Evolutionary conservation across 2,113 vertebrate species (phyloP).

Genomic region (Nesospiza acunhae): DNA sequence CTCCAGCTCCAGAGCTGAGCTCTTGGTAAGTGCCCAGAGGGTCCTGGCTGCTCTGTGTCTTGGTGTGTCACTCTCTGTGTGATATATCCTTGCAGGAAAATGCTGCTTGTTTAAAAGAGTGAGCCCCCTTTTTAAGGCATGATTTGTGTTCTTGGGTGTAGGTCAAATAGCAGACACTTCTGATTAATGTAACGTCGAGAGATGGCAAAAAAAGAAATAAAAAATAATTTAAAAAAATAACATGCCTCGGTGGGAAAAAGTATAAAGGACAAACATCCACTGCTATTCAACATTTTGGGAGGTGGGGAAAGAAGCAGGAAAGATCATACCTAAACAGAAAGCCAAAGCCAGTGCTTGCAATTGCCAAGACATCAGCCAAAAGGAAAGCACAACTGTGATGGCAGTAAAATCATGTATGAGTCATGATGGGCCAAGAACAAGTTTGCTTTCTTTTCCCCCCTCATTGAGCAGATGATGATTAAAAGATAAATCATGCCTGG

Average conservation of each 20-base stretch:
- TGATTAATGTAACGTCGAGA: neutral
- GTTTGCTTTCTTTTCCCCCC: slow-evolving; percentile 45
- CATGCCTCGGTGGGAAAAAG: neutral
- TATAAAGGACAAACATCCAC: neutral
- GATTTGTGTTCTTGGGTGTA: neutral
- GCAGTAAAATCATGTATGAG: slow-evolving; percentile 14
- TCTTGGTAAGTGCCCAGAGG: neutral
- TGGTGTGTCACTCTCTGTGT: neutral
- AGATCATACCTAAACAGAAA: slow-evolving; percentile 9
- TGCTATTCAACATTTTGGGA: neutral
- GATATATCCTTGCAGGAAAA: neutral
- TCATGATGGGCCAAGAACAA: slow-evolving; percentile 34
- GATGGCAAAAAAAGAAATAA: neutral
- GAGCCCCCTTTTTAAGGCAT: neutral
- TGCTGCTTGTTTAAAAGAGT: neutral
- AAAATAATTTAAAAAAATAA: neutral
- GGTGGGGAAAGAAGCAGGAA: slow-evolving; percentile 6
- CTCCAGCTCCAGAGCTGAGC: neutral
- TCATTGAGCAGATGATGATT: slow-evolving; percentile 38
- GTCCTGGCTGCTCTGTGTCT: neutral
- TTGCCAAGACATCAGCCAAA: slow-evolving; percentile 19
- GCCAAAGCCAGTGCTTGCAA: neutral
- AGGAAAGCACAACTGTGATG: neutral
- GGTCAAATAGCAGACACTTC: slow-evolving; percentile 14
- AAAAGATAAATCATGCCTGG: slow-evolving; percentile 61